Conservation (phyloP, 2,888 invertebrate species). For the Caenorhabditis imperialis region DNA sequence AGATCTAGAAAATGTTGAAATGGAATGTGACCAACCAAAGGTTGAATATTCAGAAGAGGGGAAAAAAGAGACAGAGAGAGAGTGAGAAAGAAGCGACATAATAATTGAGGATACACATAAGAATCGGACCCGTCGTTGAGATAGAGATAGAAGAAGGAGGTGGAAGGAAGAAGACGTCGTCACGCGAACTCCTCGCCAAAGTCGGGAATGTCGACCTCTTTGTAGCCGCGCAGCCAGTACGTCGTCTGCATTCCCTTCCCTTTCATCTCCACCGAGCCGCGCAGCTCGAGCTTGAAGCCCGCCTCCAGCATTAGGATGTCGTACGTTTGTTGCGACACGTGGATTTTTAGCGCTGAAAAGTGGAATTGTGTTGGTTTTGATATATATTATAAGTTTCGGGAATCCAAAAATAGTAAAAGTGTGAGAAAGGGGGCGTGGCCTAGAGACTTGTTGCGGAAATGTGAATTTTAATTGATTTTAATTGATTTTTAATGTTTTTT, state of each 20-base stretch:
- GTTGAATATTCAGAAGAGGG: background rate
- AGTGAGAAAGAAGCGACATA: background rate
- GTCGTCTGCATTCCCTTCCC: conserved; percentile 77
- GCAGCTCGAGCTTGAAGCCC: conserved; percentile 76
- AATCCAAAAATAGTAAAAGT: too few species aligned
- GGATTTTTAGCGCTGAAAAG: conserved; percentile 77
- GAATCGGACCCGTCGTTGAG: background rate
- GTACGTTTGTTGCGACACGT: conserved; percentile 76
- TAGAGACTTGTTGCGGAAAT: too few species aligned
- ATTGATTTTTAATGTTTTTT: too few species aligned
- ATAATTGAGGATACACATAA: background rate
- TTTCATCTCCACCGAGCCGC: conserved; percentile 78
- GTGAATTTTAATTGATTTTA: too few species aligned
- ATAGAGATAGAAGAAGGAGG: background rate
- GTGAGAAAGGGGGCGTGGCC: too few species aligned
- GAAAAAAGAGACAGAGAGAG: background rate
- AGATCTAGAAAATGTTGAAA: conserved; percentile 43
- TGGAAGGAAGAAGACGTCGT: background rate
- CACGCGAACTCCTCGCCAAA: conserved; percentile 73
- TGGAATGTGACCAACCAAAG: conserved; percentile 40
- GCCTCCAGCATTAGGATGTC: conserved; percentile 72
- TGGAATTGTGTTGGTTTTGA: too few species aligned
- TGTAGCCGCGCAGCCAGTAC: conserved; percentile 77
- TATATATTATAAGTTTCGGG: too few species aligned
- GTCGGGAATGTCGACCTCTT: conserved; percentile 73